Evolutionary conservation across 2,113 vertebrate genomes (phyloP).

Genomic region (Erythrolamprus reginae): DNA sequence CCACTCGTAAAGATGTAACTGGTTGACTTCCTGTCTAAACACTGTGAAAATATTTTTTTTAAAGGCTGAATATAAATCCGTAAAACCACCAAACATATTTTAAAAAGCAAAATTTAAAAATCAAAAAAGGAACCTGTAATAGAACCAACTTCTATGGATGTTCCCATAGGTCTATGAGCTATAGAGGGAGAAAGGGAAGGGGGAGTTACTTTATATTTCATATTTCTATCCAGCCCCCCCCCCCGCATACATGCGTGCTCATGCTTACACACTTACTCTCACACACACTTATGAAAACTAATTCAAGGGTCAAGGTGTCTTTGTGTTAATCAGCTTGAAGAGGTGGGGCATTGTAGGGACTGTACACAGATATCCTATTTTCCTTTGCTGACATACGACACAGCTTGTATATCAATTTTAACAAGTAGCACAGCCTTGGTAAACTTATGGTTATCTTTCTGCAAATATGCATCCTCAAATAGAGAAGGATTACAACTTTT

Average conservation of each 20-base stretch:
- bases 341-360: neutral
- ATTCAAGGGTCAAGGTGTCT: neutral
- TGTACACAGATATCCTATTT: neutral
- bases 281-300: neutral
- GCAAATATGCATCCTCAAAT: neutral
- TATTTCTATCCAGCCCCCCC: neutral
- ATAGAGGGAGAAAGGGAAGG: neutral
- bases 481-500: neutral
- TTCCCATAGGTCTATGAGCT: neutral
- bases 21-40: neutral
- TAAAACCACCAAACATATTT: neutral
- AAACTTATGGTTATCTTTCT: neutral
- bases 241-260: too few relatives aligned
- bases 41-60: neutral
- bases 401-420: neutral
- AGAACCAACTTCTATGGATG: neutral
- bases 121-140: neutral
- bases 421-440: neutral
- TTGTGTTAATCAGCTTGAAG: neutral
- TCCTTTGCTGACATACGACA: neutral
- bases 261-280: neutral
- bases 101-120: neutral
- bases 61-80: neutral
- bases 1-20: neutral
- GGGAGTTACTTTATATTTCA: neutral